Base-by-base conservation (phyloP, 2,797 vertebrate species). In the Taenioides sp. region DNA sequence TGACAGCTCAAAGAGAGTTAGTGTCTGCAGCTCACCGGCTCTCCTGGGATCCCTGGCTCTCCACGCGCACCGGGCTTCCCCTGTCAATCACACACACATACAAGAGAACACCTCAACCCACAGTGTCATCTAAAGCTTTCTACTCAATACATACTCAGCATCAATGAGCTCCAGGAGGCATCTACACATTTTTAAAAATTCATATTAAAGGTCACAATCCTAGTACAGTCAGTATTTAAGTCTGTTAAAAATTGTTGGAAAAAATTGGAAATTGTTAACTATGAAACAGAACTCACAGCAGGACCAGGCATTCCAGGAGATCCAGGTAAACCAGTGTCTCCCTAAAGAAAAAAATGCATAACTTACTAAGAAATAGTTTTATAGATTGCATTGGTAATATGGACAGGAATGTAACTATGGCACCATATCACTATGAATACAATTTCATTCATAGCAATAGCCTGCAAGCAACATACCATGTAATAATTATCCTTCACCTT, bases 61-160 rank as follows among this genome's bases (percentile, higher is more conserved):
- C 97, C 97, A 1, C 95, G 94, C 67, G 91, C 22, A 63, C 97
- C 96, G 0, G 95, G 93, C 77, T 96, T 98, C 75, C 98, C 98
- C 98, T 99, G 89, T 79, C 84, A 92, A 84, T 89, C 88, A 92
- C 70, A 90, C 52, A 78, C 72, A 78, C 69, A 76, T 10, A 82
- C 18, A 71, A 16, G 70, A 85, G 79, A 88, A 75, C 65, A 76
- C 34, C 67, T 1, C 47, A 78, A 65, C 73, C 87, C 86, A 80
- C 77, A 68, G 76, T 86, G 81, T 88, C 78, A 76, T 71, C 71
- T 80, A 69, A 78, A 76, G 68, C 71, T 62, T 80, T 72, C 60
- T 52, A 72, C 80, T 86, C 76, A 86, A 7, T 74, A 16, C 71
- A 74, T 69, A 63, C 22, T 70, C 63, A 50, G 58, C 57, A 58